Conservation (phyloP, 37 sponge, comb jelly and placozoan genomes). For the Ianthella basta region DNA sequence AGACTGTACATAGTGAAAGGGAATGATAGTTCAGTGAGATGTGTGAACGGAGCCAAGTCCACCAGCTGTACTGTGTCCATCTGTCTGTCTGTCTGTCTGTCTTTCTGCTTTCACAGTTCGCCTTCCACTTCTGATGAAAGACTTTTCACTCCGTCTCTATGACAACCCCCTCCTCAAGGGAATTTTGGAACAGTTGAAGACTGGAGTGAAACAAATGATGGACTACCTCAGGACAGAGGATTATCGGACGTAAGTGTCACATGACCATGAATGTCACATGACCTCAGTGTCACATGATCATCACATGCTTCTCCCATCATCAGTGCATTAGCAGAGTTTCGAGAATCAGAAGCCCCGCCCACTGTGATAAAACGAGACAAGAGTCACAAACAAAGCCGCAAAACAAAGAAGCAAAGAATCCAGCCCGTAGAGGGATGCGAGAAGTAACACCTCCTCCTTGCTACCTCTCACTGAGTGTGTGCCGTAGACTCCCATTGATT, state of each 20-base stretch:
- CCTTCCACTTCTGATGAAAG: constrained; percentile 43
- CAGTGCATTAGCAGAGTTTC: constrained; percentile 9
- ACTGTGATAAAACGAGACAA: constrained; percentile 61
- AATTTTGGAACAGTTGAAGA: constrained; percentile 64
- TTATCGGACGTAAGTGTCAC: constrained; percentile 65
- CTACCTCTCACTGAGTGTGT: too few species aligned
- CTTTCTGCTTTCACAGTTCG: constrained; percentile 40
- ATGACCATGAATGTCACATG: too few species aligned
- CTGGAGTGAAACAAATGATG: constrained; percentile 68
- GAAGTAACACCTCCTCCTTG: not conserved
- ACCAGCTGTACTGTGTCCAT: too few species aligned
- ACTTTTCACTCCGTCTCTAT: constrained; percentile 43
- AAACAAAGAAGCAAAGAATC: constrained; percentile 53
- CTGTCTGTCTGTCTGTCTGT: too few species aligned
- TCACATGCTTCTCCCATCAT: too few species aligned
- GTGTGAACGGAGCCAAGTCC: too few species aligned
- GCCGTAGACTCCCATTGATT: too few species aligned
- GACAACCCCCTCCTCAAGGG: constrained; percentile 84
- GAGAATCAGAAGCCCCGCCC: not conserved
- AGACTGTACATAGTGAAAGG: too few species aligned
- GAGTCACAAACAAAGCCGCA: constrained; percentile 66
- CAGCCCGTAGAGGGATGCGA: constrained; percentile 15
- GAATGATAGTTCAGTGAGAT: too few species aligned
- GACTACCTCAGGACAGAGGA: constrained; percentile 78
- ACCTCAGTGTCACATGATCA: too few species aligned